phyloP scores from a whole-genome alignment of 2,113 vertebrate genomes.

The Turdus rufiventris region DNA sequence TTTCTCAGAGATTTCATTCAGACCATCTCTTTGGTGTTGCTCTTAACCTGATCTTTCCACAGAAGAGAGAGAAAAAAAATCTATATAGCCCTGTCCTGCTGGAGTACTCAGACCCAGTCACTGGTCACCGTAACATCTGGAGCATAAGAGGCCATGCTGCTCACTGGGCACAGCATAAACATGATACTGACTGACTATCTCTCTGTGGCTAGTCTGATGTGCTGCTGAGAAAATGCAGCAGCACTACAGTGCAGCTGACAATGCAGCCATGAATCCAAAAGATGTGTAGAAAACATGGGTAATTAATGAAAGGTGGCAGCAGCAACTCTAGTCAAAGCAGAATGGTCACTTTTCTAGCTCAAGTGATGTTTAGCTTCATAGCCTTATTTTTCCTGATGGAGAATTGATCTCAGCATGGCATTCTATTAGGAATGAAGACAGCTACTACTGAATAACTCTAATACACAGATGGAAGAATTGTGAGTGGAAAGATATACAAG shows the following conservation, averaged over 20 bases:
- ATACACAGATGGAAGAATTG: not conserved
- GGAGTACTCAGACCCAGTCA: fast-evolving
- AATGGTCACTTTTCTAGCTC: not conserved
- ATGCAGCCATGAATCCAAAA: not conserved
- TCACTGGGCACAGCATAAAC: not conserved
- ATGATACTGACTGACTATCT: not conserved
- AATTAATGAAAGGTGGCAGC: not conserved
- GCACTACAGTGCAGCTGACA: not conserved
- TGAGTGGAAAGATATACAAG: not conserved
- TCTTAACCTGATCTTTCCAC: not conserved
- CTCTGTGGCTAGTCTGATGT: not conserved
- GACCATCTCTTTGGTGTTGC: not conserved
- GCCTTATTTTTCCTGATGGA: not conserved
- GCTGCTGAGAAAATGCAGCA: not conserved
- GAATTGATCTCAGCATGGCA: not conserved
- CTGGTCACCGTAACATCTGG: not conserved
- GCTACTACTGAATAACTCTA: not conserved
- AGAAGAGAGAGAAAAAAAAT: not conserved
- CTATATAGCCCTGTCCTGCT: not conserved
- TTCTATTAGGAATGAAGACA: not conserved
- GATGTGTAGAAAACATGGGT: fast-evolving
- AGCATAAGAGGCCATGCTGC: fast-evolving
- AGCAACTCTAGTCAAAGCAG: not conserved
- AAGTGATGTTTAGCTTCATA: not conserved
- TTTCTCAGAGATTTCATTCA: not conserved